Conservation (phyloP, 92 coral and sea anemone species). For the Bergia sp. region DNA sequence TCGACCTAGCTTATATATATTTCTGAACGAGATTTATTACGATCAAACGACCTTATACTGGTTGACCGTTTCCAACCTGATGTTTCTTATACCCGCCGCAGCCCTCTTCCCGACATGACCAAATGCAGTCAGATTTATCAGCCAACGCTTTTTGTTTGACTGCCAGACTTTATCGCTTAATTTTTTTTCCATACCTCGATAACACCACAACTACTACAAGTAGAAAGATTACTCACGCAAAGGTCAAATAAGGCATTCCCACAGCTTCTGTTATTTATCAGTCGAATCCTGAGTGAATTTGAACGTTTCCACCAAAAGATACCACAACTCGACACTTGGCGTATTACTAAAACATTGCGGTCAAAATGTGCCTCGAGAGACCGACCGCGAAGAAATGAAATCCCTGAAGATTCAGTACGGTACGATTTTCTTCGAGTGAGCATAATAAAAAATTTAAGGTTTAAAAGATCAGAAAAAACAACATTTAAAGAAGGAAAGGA, state of each 20-base stretch:
- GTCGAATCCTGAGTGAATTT: constrained; percentile 7
- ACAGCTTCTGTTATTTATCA: constrained; percentile 4
- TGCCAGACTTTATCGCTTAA: too few relatives aligned
- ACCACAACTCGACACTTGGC: constrained; percentile 25
- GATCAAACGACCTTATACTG: too few relatives aligned
- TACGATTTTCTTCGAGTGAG: not conserved
- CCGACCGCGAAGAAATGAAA: constrained; percentile 34
- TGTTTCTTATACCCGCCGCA: not conserved
- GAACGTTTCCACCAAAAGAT: constrained; percentile 36
- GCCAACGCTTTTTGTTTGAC: not conserved
- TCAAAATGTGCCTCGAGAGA: constrained; percentile 23
- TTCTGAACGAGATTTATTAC: too few relatives aligned
- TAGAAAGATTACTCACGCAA: constrained; percentile 26
- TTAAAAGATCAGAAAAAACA: not conserved
- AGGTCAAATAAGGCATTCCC: not conserved
- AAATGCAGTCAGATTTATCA: not conserved
- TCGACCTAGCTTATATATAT: too few relatives aligned
- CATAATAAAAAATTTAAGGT: not conserved
- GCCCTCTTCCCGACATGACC: not conserved
- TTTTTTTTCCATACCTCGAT: not conserved
- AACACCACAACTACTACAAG: not conserved
- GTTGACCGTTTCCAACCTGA: too few relatives aligned
- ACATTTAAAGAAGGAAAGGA: not conserved
- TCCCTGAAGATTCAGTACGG: not conserved
- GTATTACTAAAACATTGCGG: constrained; percentile 17